Evolutionary conservation across 2,797 vertebrate species (phyloP).

Genomic region (Agapornis canus): DNA sequence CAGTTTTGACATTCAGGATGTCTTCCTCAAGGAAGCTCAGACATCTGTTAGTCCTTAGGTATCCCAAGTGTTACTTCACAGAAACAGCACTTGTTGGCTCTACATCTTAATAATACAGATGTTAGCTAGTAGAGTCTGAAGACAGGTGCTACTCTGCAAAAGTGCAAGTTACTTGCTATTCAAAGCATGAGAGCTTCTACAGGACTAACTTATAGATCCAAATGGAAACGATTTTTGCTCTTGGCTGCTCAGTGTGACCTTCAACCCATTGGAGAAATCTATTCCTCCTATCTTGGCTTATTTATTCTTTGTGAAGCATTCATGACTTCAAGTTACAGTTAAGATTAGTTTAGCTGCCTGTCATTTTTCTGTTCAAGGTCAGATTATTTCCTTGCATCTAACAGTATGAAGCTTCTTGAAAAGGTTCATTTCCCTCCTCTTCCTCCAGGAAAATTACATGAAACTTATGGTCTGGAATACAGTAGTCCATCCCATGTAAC

Average conservation of each 20-base stretch:
- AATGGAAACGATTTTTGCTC: slow-evolving; percentile 58
- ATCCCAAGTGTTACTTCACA: not conserved
- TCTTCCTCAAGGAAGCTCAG: not conserved
- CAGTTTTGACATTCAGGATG: not conserved
- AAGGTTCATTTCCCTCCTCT: not conserved
- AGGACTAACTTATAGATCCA: slow-evolving; percentile 52
- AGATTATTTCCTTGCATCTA: not conserved
- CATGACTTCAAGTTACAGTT: slow-evolving; percentile 35
- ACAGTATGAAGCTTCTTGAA: not conserved
- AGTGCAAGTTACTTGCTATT: slow-evolving; percentile 24
- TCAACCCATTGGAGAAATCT: slow-evolving; percentile 56
- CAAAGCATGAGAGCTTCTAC: slow-evolving; percentile 21
- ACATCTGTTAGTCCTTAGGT: not conserved
- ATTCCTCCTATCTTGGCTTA: slow-evolving; percentile 30
- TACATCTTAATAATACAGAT: not conserved
- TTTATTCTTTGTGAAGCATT: slow-evolving; percentile 62
- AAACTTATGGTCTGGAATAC: not conserved
- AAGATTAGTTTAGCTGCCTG: slow-evolving; percentile 7
- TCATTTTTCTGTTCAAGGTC: slow-evolving; percentile 17
- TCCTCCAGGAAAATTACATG: not conserved
- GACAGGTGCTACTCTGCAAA: not conserved
- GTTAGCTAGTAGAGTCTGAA: not conserved
- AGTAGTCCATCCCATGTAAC: not conserved
- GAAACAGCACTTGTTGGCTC: not conserved
- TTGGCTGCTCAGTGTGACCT: slow-evolving; percentile 45